These are phyloP conservation scores for Zapus hudsonius DNA, from an alignment of 2,113 vertebrate genomes.

Conservation along the genomic window DNA sequence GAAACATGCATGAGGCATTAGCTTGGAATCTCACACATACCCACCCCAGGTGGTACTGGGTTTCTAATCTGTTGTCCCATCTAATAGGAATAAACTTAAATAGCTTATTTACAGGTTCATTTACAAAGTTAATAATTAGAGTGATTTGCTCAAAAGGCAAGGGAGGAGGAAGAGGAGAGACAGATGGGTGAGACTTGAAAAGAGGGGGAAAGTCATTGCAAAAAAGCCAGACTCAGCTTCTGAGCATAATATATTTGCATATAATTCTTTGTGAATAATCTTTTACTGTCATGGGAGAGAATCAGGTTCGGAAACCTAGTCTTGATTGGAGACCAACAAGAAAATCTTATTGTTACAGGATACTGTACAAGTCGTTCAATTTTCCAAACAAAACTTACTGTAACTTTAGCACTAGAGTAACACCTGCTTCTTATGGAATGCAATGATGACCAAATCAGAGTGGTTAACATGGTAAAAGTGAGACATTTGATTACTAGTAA, in stretches of 20 bases:
- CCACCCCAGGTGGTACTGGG: slow-evolving; percentile 51
- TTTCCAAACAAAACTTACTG: neutral
- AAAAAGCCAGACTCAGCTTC: slow-evolving; percentile 26
- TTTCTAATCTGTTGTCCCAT: slow-evolving; percentile 71
- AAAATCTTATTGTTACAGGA: neutral
- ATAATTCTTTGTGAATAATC: neutral
- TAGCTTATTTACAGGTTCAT: slow-evolving; percentile 75
- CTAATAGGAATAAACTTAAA: slow-evolving; percentile 76
- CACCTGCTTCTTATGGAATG: neutral
- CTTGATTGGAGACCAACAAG: neutral
- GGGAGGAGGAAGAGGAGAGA: neutral
- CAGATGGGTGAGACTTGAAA: slow-evolving; percentile 7
- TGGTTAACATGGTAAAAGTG: neutral
- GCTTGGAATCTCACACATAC: slow-evolving; percentile 58
- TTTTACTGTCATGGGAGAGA: neutral
- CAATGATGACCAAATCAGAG: slow-evolving; percentile 3
- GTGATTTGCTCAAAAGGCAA: slow-evolving; percentile 65
- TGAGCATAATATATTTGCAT: neutral
- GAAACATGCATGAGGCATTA: slow-evolving; percentile 79
- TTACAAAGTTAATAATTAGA: slow-evolving; percentile 77
- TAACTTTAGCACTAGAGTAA: neutral
- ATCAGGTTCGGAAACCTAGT: neutral
- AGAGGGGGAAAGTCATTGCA: slow-evolving; percentile 13
- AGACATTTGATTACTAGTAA: neutral
- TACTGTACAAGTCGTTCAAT: neutral